Conservation (phyloP, 1,140 invertebrate species). For the Doryteuthis pealeii region DNA sequence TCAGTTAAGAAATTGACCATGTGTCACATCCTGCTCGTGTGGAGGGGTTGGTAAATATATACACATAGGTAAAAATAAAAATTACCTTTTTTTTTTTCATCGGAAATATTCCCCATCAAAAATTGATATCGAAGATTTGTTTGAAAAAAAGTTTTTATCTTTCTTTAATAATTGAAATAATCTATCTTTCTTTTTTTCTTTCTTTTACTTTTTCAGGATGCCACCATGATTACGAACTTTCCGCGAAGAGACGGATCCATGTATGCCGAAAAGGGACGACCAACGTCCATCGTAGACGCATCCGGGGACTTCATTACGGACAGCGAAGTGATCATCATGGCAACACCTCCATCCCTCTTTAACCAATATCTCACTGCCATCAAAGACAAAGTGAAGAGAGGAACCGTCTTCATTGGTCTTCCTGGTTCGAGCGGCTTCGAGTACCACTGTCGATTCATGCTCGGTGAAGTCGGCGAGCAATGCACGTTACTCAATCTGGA, state of each 20-base stretch:
- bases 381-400: neutral
- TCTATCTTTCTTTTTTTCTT: neutral
- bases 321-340: conserved; percentile 12
- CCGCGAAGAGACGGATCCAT: neutral
- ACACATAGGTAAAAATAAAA: no score
- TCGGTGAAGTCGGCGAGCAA: neutral
- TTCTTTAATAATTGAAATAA: no score
- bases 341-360: neutral
- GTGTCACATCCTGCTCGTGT: no score
- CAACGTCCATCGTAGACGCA: neutral
- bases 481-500: conserved; percentile 33
- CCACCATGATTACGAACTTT: neutral
- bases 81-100: no score
- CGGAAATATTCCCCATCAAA: no score
- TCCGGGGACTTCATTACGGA: conserved; percentile 1
- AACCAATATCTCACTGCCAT: conserved; percentile 11
- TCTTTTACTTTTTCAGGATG: neutral
- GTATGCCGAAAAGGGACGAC: conserved; percentile 8
- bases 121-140: no score
- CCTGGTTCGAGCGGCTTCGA: conserved; percentile 47
- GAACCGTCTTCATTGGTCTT: conserved; percentile 37
- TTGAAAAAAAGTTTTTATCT: no score
- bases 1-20: no score
- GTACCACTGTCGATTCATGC: conserved; percentile 28
- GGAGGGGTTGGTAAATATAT: no score